Base-by-base conservation (phyloP, 2,888 invertebrate species). In the Acleris holmiana region DNA sequence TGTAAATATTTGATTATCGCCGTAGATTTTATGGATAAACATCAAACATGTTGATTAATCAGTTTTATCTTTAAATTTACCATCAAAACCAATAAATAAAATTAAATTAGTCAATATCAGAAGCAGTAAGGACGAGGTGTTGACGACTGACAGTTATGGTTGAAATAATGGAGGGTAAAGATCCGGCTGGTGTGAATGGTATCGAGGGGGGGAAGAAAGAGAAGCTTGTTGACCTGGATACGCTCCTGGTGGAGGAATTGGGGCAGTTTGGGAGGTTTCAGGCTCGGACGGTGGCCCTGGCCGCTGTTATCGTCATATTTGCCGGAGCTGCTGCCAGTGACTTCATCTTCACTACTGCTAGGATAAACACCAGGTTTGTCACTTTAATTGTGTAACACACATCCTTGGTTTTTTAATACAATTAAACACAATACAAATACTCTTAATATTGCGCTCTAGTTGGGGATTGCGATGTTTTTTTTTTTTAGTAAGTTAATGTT, bases 301-400 rank as follows among this genome's bases (percentile, higher is more conserved):
- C 94, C 64, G 92, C 93, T 68, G 69, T 94, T 56, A 93, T 94
- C 1, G 86, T 94, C 69, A 78, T 94, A 66, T 93, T 94, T 73
- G 91, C 94, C 19, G 93, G 94, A 10, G 89, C 93, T 59, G 61
- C 62, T 19, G 88, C 91, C 25, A 86, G 94, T 40, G 93, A 93
- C 7, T 95, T 93, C 74, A 93, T 94, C 56, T 95, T 95, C 76
- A 94, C 94, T 0, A 94, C 95, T 3, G 93, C 93, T 65, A 68
- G 71, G 56, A 67, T 70, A 19, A 40, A 47, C 18, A 67, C 69
- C 5, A 70, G 71, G 71, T 70, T 10, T 15, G 35, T 10, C 17
- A 17, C 4, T 10, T 29, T 35, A 17, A 6, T 17, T 4, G 15
- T 8, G 4, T 25, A 25, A 1, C 25, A 2, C 2, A 35, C 8